Base-by-base conservation (phyloP, 2,113 vertebrate species). In the Bombycilla garrulus region DNA sequence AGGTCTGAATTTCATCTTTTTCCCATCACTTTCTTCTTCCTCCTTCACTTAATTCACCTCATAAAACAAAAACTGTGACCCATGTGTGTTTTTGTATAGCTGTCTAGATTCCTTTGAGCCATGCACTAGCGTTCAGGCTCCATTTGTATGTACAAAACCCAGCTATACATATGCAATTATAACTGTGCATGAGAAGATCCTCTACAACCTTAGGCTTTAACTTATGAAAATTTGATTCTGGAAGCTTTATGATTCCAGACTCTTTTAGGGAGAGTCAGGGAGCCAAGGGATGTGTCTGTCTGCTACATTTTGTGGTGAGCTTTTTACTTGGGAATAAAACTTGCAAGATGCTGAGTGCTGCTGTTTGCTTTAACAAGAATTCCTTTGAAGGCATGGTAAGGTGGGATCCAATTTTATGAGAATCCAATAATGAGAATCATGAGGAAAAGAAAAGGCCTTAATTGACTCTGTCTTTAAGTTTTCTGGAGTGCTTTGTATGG, bases 1-100 rank as follows among this genome's bases (percentile, higher is more conserved):
- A 96, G 88, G 90, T 93, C 94, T 93, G 88, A 93, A 92, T 90
- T 90, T 88, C 62, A 72, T 92, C 76, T 92, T 93, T 83, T 92
- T 92, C 94, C 60, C 94, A 92, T 93, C 79, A 48, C 51, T 29
- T 86, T 47, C 65, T 90, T 93, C 76, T 96, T 95, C 47, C 38
- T 14, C 17, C 24, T 92, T 93, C 28, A 28, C 44, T 86, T 94
- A 70, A 81, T 95, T 92, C 91, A 73, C 58, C 86, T 88, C n/a
- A 88, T 93, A 90, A 96, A 95, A 81, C 45, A 85, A 94, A 86
- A 86, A 60, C n/a, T 48, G 82, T 94, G 72, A 35, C 58, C 53
- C 40, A 15, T 80, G 42, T 74, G 67, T 93, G 53, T 64, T 92
- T 94, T 92, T 79, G 57, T 92, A 23, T 35, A 74, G 56, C 25